phyloP scores from a whole-genome alignment of 2,113 vertebrate species.

The Phainopepla nitens region DNA sequence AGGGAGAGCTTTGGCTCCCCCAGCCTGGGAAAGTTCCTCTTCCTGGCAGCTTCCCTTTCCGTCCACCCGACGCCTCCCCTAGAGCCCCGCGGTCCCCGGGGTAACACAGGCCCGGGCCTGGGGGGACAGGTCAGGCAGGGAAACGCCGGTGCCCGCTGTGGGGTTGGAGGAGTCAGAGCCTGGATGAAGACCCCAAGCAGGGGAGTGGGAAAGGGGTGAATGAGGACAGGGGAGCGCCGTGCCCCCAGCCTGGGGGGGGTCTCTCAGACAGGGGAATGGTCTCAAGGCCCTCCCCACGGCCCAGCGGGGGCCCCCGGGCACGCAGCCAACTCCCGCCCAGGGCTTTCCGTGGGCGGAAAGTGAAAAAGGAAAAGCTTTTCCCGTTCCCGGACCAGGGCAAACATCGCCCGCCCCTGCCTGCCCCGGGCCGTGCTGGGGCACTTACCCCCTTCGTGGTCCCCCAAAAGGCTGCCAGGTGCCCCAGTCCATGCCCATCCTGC shows the following conservation, averaged over 20 bases:
- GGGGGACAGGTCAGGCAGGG: not conserved
- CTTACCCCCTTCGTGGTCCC: too few relatives aligned
- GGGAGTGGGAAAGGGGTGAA: not conserved
- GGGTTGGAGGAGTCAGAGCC: not conserved
- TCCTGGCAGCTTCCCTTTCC: not conserved
- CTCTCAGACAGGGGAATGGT: not conserved
- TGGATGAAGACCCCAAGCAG: not conserved
- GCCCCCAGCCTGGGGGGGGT: fast-evolving
- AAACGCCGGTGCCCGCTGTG: fast-evolving
- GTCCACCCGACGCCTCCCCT: not conserved
- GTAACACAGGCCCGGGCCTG: fast-evolving
- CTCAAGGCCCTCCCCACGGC: not conserved
- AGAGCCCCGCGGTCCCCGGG: not conserved
- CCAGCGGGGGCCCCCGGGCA: not conserved
- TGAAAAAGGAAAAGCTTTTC: constrained; percentile 45
- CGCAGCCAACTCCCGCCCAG: not conserved
- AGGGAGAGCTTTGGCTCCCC: not conserved
- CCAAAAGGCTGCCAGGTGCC: not conserved
- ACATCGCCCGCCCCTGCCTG: not conserved
- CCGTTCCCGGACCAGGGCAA: not conserved
- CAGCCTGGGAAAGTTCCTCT: not conserved
- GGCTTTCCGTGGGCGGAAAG: not conserved
- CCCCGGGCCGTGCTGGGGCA: not conserved
- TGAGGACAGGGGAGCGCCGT: not conserved
- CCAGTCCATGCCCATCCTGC: not conserved